Evolutionary conservation across 2,797 vertebrate genomes (phyloP).

Genomic region (Pelobates cultripes): DNA sequence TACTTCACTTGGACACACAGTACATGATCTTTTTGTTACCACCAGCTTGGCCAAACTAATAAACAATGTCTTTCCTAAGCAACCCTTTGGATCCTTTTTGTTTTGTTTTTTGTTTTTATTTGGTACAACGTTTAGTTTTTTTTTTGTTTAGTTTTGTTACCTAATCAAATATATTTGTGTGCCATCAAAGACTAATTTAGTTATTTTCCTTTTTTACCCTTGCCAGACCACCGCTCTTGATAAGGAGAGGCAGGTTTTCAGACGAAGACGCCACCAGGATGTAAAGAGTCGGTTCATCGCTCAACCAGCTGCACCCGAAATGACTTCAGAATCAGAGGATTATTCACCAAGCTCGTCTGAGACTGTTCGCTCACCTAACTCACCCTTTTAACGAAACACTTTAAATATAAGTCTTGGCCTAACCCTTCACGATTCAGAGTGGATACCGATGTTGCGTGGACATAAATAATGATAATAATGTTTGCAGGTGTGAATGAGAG

Average conservation of each 20-base stretch:
- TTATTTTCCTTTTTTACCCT: constrained; percentile 82
- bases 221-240: constrained; percentile 97
- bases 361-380: constrained; percentile 91
- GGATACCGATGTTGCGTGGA: constrained; percentile 63
- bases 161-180: neutral
- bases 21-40: neutral
- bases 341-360: constrained; percentile 89
- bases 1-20: neutral
- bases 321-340: constrained; percentile 93
- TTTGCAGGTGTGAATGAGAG: constrained; percentile 59
- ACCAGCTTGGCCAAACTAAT: neutral
- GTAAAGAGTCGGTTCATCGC: constrained; percentile 76
- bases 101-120: neutral
- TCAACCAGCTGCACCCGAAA: constrained; percentile 81
- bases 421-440: constrained; percentile 77
- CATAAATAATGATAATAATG: constrained; percentile 62
- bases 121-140: no score
- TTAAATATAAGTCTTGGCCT: constrained; percentile 73
- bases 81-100: neutral
- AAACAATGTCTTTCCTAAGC: constrained; percentile 21
- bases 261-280: constrained; percentile 95
- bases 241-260: constrained; percentile 99
- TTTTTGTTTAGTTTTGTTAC: neutral
- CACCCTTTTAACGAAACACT: constrained; percentile 90
- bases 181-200: constrained; percentile 70